Evolutionary conservation across 2,797 vertebrate species (phyloP), one percentile per base, ranked within the genome.

Genomic region (Aphelocoma californica): DNA sequence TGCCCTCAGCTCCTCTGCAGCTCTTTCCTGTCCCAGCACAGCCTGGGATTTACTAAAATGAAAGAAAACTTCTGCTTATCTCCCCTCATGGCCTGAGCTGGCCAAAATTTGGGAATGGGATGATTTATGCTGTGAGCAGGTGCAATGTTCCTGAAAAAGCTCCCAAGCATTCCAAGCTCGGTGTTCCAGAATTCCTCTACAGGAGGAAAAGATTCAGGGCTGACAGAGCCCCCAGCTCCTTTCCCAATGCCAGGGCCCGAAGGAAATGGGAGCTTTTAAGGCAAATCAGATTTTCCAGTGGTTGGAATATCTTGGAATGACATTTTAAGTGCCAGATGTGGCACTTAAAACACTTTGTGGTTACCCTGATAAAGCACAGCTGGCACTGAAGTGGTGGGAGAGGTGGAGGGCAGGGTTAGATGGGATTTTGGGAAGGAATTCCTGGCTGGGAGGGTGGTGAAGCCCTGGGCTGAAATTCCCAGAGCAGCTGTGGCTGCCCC

Each of bases 351-450:
- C 29, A 5, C 31, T 31, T 26, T 19, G 48, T 24, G 42, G 3
- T 29, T 14, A 51, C 50, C 14, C 24, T 3, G 16, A 24, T 34
- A 3, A 7, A 25, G 31, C 2, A 1, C 3, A 1, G 20, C 14
- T n/a, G 28, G n/a, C 24, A 9, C 20, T 21, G 32, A 34, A 38
- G 38, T 0, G 13, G 4, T 13, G 45, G 69, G 12, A 21, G 32
- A 25, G 31, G 4, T 11, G 74, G 44, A 44, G 31, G 31, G 31
- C 9, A 62, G 18, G 15, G 10, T 7, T 13, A 1, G 44, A 16
- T 9, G 36, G 44, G 23, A 65, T 20, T 24, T 57, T 36, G 58
- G 58, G 51, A 50, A 19, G 28, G 66, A 42, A 65, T 44, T 78
- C 11, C 42, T 34, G 65, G 5, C 29, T 62, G 40, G 11, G 31